A percentile compares a stretch with the other conserved stretches of the same genome.
These are phyloP conservation scores for Bimastos eiseni DNA, from an alignment of 2,888 invertebrate species.

Conservation along the genomic window DNA sequence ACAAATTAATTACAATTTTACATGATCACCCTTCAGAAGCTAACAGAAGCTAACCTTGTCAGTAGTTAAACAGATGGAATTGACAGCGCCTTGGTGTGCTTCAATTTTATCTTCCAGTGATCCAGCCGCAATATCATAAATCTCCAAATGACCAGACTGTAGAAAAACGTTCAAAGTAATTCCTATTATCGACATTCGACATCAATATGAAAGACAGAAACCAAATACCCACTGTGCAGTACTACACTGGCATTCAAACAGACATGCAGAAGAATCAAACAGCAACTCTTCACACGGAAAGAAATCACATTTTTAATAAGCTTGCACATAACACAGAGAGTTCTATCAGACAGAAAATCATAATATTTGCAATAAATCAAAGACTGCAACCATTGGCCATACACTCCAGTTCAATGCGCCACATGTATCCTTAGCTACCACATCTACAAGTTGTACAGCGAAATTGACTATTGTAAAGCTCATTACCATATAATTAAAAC, in stretches of 20 bases:
- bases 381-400: no score
- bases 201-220: not conserved
- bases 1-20: not conserved
- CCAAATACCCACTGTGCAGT: not conserved
- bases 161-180: not conserved
- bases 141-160: constrained; percentile 75
- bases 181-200: not conserved
- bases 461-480: not conserved
- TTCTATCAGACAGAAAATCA: not conserved
- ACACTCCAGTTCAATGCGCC: not conserved
- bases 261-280: not conserved
- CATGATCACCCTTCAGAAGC: not conserved
- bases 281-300: not conserved
- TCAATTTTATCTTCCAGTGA: constrained; percentile 77
- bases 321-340: not conserved
- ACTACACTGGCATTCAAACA: not conserved
- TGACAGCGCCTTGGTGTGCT: constrained; percentile 81
- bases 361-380: not conserved
- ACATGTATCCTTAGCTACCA: not conserved
- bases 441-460: not conserved
- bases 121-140: constrained; percentile 82
- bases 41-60: constrained; percentile 71
- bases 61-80: constrained; percentile 77
- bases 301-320: not conserved
- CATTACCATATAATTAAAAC: not conserved